A percentile compares a stretch with the other conserved stretches of the same genome.
Evolutionary conservation across 2,797 vertebrate genomes (phyloP).

Genomic region (Steatocranus sp.): DNA sequence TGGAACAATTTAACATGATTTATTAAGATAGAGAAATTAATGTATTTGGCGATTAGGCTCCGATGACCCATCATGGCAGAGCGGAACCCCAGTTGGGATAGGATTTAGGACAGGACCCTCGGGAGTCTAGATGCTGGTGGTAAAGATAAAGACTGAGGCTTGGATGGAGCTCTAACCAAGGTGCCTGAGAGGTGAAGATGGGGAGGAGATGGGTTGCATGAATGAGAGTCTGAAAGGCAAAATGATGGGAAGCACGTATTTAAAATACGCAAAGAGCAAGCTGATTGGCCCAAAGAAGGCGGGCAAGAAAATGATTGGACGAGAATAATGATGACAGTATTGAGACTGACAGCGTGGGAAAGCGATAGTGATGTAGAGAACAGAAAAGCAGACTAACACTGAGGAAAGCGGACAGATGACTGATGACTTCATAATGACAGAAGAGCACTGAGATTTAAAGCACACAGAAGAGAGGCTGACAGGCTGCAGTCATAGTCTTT

Average conservation of each 20-base stretch:
- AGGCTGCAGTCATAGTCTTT: background rate
- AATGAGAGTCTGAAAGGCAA: background rate
- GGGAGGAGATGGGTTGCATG: fast-evolving
- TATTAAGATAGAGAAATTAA: background rate
- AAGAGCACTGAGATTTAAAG: background rate
- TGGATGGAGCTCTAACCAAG: background rate
- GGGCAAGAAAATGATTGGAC: background rate
- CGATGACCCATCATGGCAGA: background rate
- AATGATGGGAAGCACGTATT: fast-evolving
- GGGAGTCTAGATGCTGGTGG: background rate
- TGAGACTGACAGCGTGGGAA: fast-evolving
- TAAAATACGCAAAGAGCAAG: background rate
- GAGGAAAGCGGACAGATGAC: background rate
- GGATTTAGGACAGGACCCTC: background rate
- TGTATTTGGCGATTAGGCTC: background rate
- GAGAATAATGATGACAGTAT: background rate
- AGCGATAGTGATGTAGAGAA: background rate
- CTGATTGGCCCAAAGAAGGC: fast-evolving
- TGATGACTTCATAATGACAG: too few relatives aligned
- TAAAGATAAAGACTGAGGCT: background rate
- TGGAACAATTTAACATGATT: background rate
- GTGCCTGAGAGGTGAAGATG: fast-evolving
- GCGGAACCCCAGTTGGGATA: background rate
- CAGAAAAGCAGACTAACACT: background rate
- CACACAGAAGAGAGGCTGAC: background rate